Conservation (phyloP, 2,888 invertebrate species). For the Amiota minor region DNA sequence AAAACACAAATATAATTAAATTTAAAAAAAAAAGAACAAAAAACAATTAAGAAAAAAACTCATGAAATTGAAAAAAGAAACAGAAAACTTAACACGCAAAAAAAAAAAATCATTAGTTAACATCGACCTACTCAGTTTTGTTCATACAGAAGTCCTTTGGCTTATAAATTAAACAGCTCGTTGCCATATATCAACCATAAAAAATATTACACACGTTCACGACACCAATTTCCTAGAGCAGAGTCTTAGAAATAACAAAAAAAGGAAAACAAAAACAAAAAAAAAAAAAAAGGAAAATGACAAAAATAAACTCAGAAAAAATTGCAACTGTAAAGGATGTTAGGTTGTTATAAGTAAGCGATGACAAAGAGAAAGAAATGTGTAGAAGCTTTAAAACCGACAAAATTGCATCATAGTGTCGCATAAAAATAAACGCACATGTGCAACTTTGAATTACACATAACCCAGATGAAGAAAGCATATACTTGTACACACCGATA, state of each 20-base stretch:
- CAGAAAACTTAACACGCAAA: too few relatives aligned
- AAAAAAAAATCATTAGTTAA: too few relatives aligned
- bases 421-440: slow-evolving; percentile 64
- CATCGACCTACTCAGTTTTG: too few relatives aligned
- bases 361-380: background rate
- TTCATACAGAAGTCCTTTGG: background rate
- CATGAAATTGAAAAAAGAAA: too few relatives aligned
- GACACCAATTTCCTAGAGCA: slow-evolving; percentile 53
- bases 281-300: slow-evolving; percentile 20
- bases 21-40: too few relatives aligned
- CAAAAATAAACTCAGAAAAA: slow-evolving; percentile 34
- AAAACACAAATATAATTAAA: too few relatives aligned
- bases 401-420: slow-evolving; percentile 66
- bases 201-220: slow-evolving; percentile 43
- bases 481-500: background rate
- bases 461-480: background rate
- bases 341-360: background rate
- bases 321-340: background rate
- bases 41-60: too few relatives aligned
- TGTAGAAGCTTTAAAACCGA: slow-evolving; percentile 45
- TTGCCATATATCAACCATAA: slow-evolving; percentile 17
- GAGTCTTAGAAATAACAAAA: slow-evolving; percentile 40
- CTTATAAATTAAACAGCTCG: slow-evolving; percentile 15
- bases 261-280: slow-evolving; percentile 14
- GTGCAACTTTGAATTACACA: slow-evolving; percentile 37